A percentile compares a stretch with the other conserved stretches of the same genome.
These are phyloP conservation scores for Neodiprion virginianus DNA, from an alignment of 1,140 invertebrate species.

Conservation along the genomic window DNA sequence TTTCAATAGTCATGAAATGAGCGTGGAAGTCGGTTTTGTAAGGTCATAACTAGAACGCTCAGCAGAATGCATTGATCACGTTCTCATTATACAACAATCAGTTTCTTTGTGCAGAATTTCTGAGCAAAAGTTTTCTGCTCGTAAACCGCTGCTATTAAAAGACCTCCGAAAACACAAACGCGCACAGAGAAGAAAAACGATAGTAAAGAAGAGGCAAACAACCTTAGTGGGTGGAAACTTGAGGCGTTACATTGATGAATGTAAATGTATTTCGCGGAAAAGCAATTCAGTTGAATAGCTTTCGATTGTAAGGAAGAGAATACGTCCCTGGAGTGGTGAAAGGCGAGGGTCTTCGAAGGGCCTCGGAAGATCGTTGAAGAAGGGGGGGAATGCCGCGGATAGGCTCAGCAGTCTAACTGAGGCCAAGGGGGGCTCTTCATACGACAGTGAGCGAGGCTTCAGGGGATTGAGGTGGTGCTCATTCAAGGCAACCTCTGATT, in stretches of 20 bases:
- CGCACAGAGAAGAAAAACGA: background rate
- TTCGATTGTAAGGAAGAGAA: background rate
- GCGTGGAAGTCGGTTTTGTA: too few species aligned
- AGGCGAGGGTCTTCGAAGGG: conserved; percentile 6
- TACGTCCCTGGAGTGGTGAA: background rate
- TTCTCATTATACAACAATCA: background rate
- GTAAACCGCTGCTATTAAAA: background rate
- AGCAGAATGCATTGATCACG: too few species aligned
- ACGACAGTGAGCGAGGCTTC: background rate
- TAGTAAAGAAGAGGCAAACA: background rate
- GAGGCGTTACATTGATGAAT: conserved; percentile 7
- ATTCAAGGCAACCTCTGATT: background rate
- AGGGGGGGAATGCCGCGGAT: background rate
- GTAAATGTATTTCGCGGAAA: background rate
- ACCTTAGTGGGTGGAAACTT: background rate
- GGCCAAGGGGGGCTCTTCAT: background rate
- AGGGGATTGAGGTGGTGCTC: background rate
- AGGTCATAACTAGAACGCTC: too few species aligned
- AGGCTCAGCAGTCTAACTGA: background rate
- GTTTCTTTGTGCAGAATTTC: background rate
- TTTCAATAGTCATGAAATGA: too few species aligned
- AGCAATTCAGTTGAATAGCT: conserved; percentile 5
- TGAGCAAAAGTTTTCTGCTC: background rate
- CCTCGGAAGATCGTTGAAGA: background rate
- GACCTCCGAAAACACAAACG: too few species aligned